Base-by-base conservation (phyloP, 2,888 invertebrate species). In the Andricus curvator region DNA sequence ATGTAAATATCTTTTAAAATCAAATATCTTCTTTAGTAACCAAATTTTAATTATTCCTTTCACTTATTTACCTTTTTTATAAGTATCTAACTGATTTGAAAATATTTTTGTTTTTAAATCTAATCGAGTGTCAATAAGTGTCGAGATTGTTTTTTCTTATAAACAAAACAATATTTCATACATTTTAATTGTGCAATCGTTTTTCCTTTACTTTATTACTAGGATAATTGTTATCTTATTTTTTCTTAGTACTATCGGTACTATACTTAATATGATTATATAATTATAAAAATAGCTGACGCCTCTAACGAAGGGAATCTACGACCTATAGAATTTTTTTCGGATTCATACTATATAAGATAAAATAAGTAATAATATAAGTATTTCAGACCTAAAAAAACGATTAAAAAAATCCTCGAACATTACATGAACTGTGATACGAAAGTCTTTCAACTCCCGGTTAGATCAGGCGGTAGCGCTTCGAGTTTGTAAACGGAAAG, bases 51-150 rank as follows among this genome's bases (percentile, higher is more conserved):
- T 37, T 33, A 33, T 65, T 65, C 20, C 1, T 20, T 20, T 65
- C 0, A 29, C 8, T 33, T 37, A 5, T 37, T 66, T n/a, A 66
- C 11, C 11, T 11, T 37, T 9, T 66, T 33, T 66, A 66, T 5
- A 29, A 37, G n/a, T 11, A n/a, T n/a, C n/a, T 8, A 56, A 2
- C 8, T 56, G 2, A 15, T 44, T 4, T 44, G 3, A 15, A 44
- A 44, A 44, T 15, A 3, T 4, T 44, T 44, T 11, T 13, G n/a
- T n/a, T 13, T 0, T 3, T 3, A 51, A 8, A 51, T n/a, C 20
- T 56, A 9, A 56, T n/a, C n/a, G 8, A 48, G 48, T 51, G 48
- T 70, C 70, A 70, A 29, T 70, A 70, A 70, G 20, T 70, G 51
- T 51, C 25, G 1, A 56, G 56, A 17, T 51, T 51, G 20, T 48